Percentiles rank a stretch among this genome's conserved stretches.
phyloP scores from a whole-genome alignment of 23 tunicate genomes.

The Styela plicata region DNA sequence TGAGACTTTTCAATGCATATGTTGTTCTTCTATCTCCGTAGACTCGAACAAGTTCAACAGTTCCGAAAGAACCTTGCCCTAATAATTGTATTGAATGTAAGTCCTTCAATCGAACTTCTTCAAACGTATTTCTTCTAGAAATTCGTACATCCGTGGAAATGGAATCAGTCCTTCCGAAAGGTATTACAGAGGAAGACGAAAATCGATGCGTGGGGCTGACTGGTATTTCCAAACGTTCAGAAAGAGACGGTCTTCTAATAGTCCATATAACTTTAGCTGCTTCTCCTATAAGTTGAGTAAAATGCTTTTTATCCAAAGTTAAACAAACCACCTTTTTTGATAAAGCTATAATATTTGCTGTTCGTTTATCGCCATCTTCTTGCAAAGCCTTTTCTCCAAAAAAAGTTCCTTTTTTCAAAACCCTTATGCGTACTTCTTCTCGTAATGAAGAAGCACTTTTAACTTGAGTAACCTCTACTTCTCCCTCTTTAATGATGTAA shows the following conservation, averaged over 20 bases:
- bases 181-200: neutral
- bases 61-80: constrained; percentile 90
- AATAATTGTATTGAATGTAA: constrained; percentile 56
- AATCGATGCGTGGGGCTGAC: neutral
- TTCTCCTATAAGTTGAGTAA: constrained; percentile 65
- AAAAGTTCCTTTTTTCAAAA: constrained; percentile 54
- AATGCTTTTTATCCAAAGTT: constrained; percentile 78
- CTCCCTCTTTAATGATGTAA: constrained; percentile 86
- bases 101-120: constrained; percentile 32
- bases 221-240: neutral
- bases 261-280: constrained; percentile 58
- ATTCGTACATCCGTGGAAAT: constrained; percentile 1
- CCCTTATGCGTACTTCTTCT: constrained; percentile 58
- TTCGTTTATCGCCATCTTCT: constrained; percentile 53
- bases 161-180: neutral
- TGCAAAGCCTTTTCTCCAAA: constrained; percentile 95
- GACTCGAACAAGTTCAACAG: constrained; percentile 55
- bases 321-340: constrained; percentile 51
- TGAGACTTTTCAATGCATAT: constrained; percentile 93
- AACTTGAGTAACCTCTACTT: constrained; percentile 76
- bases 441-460: constrained; percentile 22
- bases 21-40: constrained; percentile 31
- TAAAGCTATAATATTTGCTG: constrained; percentile 68
- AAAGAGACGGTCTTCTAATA: neutral
- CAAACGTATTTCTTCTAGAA: constrained; percentile 32